Base-by-base conservation (phyloP, 2,888 invertebrate genomes). In the Leptinotarsa juncta region DNA sequence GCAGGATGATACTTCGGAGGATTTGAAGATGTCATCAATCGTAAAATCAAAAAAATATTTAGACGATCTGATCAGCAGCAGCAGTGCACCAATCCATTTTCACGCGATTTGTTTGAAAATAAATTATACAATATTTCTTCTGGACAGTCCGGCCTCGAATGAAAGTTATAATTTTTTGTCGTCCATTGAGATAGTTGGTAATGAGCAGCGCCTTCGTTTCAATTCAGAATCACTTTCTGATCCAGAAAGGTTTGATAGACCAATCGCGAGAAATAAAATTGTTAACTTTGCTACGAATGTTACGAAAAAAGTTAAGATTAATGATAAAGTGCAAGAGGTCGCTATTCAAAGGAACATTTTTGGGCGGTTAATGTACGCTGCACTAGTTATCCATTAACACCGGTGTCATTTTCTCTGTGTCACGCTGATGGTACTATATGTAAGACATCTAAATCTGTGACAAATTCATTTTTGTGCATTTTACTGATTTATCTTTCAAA, bases 261-360 rank as follows among this genome's bases (percentile, higher is more conserved):
- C 66, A 18, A 66, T 66, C 42, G 16, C 42, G 3, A 66, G 16
- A 42, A 42, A 49, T 49, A 49, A 66, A 66, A 42, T 66, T 18
- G 16, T 66, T 66, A 66, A 66, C 42, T 66, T 48, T 66, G 66
- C 42, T 18, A n/a, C 42, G 5, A 66, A 66, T 15, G n/a, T 42
- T 42, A 15, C 16, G 16, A 32, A 14, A 66, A 66, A 66, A 66
- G 3, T 65, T 66, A 66, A 66, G 42, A 66, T 66, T 4, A 66
- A 66, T 66, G 14, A 48, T 10, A 66, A 66, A 20, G 16, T 42
- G 10, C 32, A 66, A 12, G 66, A 66, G 42, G 42, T 66, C 14
- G 42, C 32, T n/a, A 12, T 66, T 15, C 66, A 49, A 20, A 49
- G 42, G 49, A 18, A 66, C 42, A 10, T 66, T 66, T 55, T 55